Conservation (phyloP, 2,888 invertebrate species). For the Monoplex corrugatus region DNA sequence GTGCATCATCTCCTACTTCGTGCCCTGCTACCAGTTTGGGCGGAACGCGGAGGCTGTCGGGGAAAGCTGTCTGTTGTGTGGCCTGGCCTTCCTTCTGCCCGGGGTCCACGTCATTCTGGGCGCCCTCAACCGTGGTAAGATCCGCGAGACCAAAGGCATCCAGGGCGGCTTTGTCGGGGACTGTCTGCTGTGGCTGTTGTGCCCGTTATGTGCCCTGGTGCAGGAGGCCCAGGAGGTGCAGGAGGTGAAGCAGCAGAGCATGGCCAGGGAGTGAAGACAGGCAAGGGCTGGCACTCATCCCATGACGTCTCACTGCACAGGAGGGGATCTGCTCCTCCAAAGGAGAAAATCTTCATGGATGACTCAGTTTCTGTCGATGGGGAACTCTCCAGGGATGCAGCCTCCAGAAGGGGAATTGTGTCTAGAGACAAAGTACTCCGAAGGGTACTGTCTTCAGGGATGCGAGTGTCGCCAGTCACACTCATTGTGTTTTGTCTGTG, state of each 20-base stretch:
- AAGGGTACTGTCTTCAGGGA: neutral
- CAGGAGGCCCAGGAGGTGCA: conserved; percentile 76
- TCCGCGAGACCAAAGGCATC: conserved; percentile 75
- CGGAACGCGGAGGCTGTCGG: conserved; percentile 79
- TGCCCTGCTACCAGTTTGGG: conserved; percentile 79
- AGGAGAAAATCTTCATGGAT: neutral
- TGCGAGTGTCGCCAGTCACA: neutral
- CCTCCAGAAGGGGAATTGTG: too few species aligned
- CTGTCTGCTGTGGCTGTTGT: conserved; percentile 71
- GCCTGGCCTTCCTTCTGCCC: conserved; percentile 72
- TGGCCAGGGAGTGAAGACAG: conserved; percentile 62
- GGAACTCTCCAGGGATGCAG: neutral
- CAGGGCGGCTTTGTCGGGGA: conserved; percentile 73
- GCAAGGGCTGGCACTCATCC: neutral
- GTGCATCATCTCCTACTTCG: conserved; percentile 76
- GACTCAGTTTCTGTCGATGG: too few species aligned
- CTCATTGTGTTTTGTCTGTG: neutral
- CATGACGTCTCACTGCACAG: neutral
- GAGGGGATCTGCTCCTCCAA: neutral
- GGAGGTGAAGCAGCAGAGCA: conserved; percentile 63
- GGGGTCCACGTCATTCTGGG: conserved; percentile 68
- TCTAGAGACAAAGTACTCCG: too few species aligned
- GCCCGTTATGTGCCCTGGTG: conserved; percentile 73
- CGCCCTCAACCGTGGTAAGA: conserved; percentile 72
- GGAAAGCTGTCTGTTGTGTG: conserved; percentile 77